A percentile compares a stretch with the other conserved stretches of the same genome.
Evolutionary conservation across 2,113 vertebrate genomes (phyloP).

Genomic region (Sander vitreus): DNA sequence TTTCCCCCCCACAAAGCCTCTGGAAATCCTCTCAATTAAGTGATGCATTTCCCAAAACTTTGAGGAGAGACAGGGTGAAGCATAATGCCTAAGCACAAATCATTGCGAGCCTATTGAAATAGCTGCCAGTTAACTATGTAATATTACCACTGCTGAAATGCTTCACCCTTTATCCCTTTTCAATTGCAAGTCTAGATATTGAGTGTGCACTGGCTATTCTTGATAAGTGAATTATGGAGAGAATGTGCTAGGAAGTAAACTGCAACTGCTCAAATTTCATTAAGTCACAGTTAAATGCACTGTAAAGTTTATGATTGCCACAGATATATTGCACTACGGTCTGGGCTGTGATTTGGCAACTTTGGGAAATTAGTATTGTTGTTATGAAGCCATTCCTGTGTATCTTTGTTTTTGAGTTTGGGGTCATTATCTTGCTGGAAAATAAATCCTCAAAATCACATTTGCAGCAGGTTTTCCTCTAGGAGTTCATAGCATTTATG

Average conservation of each 20-base stretch:
- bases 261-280: not conserved
- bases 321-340: not conserved
- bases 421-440: not conserved
- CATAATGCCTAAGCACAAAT: slow-evolving; percentile 72
- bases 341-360: not conserved
- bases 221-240: slow-evolving; percentile 70
- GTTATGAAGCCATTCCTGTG: not conserved
- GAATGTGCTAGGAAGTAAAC: not conserved
- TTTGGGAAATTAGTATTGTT: not conserved
- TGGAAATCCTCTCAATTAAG: slow-evolving; percentile 77
- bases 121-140: slow-evolving; percentile 69
- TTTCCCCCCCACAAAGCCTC: slow-evolving; percentile 57
- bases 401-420: not conserved
- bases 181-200: slow-evolving; percentile 64
- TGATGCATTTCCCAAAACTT: slow-evolving; percentile 56
- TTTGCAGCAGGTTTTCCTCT: not conserved
- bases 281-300: not conserved
- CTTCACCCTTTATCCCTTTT: slow-evolving; percentile 66
- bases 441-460: slow-evolving; percentile 17
- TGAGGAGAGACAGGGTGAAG: slow-evolving; percentile 55
- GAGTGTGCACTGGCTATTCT: slow-evolving; percentile 56
- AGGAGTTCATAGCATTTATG: not conserved
- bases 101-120: slow-evolving; percentile 72
- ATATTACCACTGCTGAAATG: slow-evolving; percentile 68
- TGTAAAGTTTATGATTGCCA: not conserved